Evolutionary conservation across 2,888 invertebrate species (phyloP).

Genomic region (Leptinotarsa haldemani): DNA sequence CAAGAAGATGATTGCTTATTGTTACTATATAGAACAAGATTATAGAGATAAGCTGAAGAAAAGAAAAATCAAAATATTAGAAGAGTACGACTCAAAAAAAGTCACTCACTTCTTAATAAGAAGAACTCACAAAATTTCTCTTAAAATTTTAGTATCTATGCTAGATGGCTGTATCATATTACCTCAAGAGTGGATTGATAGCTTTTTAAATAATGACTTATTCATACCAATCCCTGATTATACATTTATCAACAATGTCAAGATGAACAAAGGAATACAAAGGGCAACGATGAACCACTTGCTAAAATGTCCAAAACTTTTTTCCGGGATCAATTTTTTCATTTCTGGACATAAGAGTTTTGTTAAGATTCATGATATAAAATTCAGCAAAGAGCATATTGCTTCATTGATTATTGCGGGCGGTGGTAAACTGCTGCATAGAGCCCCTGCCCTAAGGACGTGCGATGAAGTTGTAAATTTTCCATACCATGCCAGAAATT

Average conservation of each 20-base stretch:
- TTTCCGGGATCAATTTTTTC: constrained; percentile 58
- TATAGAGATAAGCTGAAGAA: constrained; percentile 43
- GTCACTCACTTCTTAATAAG: constrained; percentile 55
- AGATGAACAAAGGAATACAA: constrained; percentile 49
- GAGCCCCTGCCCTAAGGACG: constrained; percentile 54
- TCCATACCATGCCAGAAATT: constrained; percentile 48
- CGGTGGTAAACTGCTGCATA: constrained; percentile 53
- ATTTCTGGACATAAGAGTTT: constrained; percentile 46
- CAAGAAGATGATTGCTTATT: constrained; percentile 48
- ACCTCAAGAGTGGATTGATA: constrained; percentile 52
- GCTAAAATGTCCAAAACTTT: constrained; percentile 57
- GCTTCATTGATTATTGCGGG: constrained; percentile 51
- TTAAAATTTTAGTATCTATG: constrained; percentile 55
- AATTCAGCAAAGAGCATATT: constrained; percentile 51
- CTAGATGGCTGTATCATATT: constrained; percentile 55
- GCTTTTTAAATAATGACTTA: constrained; percentile 44
- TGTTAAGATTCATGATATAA: constrained; percentile 46
- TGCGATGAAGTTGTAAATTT: constrained; percentile 40
- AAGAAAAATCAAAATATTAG: constrained; percentile 46
- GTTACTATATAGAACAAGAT: constrained; percentile 49
- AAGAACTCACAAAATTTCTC: constrained; percentile 49
- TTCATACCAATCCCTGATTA: constrained; percentile 47
- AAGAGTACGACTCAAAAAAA: constrained; percentile 50
- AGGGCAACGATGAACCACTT: constrained; percentile 54
- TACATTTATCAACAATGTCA: constrained; percentile 42